Evolutionary conservation across 2,113 vertebrate genomes (phyloP).

Genomic region (Perccottus glenii): DNA sequence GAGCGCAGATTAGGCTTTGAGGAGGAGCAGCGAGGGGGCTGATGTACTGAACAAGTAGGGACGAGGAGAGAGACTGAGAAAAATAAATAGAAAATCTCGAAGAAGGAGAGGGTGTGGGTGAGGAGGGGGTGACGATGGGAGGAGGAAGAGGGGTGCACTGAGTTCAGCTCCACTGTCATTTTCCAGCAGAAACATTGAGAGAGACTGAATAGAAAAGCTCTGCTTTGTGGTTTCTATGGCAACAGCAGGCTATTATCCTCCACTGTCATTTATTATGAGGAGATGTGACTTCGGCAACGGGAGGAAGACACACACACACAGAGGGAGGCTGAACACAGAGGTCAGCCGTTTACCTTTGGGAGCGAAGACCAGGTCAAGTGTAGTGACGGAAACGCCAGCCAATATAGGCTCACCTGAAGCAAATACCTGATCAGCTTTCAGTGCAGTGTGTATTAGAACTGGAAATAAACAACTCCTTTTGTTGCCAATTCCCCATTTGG

Average conservation of each 20-base stretch:
- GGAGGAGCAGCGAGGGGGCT: constrained; percentile 34
- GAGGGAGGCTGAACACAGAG: neutral
- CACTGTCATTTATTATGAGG: constrained; percentile 56
- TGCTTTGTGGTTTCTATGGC: constrained; percentile 70
- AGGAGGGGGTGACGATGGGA: constrained; percentile 1
- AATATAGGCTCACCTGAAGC: neutral
- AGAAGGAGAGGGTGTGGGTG: constrained; percentile 13
- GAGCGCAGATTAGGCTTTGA: constrained; percentile 58
- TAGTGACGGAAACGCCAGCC: constrained; percentile 8
- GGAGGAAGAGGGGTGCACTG: neutral
- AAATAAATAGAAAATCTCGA: neutral
- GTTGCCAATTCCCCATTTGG: neutral
- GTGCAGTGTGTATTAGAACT: neutral
- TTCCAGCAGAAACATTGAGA: constrained; percentile 26
- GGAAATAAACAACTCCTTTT: neutral
- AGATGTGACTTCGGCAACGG: constrained; percentile 38
- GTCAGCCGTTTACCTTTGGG: constrained; percentile 33
- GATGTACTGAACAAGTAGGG: constrained; percentile 1
- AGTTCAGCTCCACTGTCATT: constrained; percentile 52
- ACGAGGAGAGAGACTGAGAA: constrained; percentile 3
- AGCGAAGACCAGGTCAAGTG: constrained; percentile 26
- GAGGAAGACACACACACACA: neutral
- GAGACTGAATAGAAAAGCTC: constrained; percentile 36
- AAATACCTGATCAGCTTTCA: neutral
- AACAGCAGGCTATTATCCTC: constrained; percentile 65